A percentile compares a stretch with the other conserved stretches of the same genome.
These are phyloP conservation scores for Drosophila biarmipes DNA, from an alignment of 1,140 invertebrate species.

Conservation along the genomic window DNA sequence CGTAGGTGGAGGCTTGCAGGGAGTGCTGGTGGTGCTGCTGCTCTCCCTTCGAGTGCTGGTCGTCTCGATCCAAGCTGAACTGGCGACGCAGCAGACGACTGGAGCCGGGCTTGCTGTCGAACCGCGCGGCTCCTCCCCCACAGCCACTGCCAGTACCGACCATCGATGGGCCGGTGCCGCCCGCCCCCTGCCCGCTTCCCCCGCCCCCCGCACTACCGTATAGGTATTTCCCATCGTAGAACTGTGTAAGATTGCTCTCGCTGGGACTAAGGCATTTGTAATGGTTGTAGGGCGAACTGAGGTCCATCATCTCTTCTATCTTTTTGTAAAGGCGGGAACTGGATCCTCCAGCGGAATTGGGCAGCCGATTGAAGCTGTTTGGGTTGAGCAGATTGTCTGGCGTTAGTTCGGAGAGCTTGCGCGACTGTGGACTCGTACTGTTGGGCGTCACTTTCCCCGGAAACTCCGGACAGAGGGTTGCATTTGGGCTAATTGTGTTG, in stretches of 20 bases:
- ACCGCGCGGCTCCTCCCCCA: slow-evolving; percentile 42
- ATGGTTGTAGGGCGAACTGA: slow-evolving; percentile 90
- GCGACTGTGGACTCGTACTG: slow-evolving; percentile 69
- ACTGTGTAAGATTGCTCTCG: slow-evolving; percentile 85
- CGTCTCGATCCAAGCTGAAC: slow-evolving; percentile 89
- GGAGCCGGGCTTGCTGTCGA: slow-evolving; percentile 76
- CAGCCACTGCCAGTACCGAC: slow-evolving; percentile 28
- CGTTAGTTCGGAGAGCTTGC: slow-evolving; percentile 79
- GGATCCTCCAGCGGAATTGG: slow-evolving; percentile 74
- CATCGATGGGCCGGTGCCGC: slow-evolving; percentile 50
- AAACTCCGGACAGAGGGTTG: slow-evolving; percentile 77
- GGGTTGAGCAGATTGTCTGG: slow-evolving; percentile 79
- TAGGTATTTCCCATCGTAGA: slow-evolving; percentile 82
- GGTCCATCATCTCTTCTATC: slow-evolving; percentile 86
- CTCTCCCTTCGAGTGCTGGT: slow-evolving; percentile 82
- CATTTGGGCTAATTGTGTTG: slow-evolving; percentile 78
- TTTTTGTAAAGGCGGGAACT: slow-evolving; percentile 82
- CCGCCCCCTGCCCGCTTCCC: slow-evolving; percentile 27
- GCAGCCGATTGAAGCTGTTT: slow-evolving; percentile 78
- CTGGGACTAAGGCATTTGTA: slow-evolving; percentile 90
- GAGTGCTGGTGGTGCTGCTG: slow-evolving; percentile 76
- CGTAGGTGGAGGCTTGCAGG: slow-evolving; percentile 66
- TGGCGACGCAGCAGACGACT: slow-evolving; percentile 88
- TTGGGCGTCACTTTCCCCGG: slow-evolving; percentile 69
- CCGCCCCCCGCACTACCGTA: slow-evolving; percentile 52